These are phyloP conservation scores for Notocelia uddmanniana DNA, from an alignment of 2,888 invertebrate genomes.

Conservation along the genomic window DNA sequence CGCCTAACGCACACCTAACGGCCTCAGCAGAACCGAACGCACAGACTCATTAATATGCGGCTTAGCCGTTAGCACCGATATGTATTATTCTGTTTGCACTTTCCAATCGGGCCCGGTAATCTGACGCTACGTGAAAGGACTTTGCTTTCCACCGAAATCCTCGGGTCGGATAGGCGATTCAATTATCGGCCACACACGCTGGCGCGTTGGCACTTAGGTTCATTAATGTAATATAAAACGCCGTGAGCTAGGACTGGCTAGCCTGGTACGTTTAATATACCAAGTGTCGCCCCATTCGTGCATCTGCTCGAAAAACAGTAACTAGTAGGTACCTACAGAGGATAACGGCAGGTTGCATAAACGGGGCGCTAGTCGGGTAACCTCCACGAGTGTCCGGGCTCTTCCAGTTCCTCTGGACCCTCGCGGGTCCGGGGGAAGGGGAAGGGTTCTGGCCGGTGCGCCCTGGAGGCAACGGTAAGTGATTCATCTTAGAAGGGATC, in stretches of 20 bases:
- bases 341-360: too few species aligned
- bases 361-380: too few species aligned
- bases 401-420: too few species aligned
- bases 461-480: too few species aligned
- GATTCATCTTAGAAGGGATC: too few species aligned
- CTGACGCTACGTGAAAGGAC: slow-evolving; percentile 34
- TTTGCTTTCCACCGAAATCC: slow-evolving; percentile 29
- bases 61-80: background rate
- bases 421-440: too few species aligned
- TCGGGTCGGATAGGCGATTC: slow-evolving; percentile 21
- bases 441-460: too few species aligned
- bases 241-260: background rate
- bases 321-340: too few species aligned
- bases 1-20: background rate
- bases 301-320: too few species aligned
- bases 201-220: background rate
- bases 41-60: slow-evolving; percentile 18
- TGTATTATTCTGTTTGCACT: slow-evolving; percentile 25
- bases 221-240: slow-evolving; percentile 1
- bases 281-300: background rate
- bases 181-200: slow-evolving; percentile 23
- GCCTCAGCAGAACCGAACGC: background rate
- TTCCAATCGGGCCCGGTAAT: slow-evolving; percentile 18
- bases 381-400: too few species aligned
- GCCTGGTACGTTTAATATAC: background rate